Evolutionary conservation across 2,888 invertebrate genomes (phyloP).

Genomic region (Disparrhopalites patrizii): DNA sequence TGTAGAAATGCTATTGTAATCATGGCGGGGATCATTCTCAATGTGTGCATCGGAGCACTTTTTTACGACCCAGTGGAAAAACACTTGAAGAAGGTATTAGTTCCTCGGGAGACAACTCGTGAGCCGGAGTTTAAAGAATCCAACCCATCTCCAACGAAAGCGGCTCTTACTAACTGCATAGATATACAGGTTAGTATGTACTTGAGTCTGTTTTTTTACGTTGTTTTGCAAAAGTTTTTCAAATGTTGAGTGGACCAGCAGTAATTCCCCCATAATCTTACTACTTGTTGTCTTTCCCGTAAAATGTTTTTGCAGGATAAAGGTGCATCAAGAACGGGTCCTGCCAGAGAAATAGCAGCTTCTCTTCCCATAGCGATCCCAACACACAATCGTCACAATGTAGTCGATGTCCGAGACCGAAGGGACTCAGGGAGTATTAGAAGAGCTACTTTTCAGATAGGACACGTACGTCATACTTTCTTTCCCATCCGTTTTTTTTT

Average conservation of each 20-base stretch:
- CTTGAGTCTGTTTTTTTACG: background rate
- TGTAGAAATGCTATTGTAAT: constrained; percentile 73
- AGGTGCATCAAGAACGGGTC: background rate
- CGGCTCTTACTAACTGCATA: background rate
- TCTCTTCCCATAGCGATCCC: constrained; percentile 42
- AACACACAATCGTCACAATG: constrained; percentile 12
- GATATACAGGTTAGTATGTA: background rate
- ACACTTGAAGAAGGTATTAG: constrained; percentile 66
- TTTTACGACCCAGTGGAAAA: constrained; percentile 79
- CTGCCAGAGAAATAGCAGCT: constrained; percentile 29
- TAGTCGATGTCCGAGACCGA: constrained; percentile 28
- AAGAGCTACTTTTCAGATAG: constrained; percentile 31
- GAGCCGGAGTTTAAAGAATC: constrained; percentile 1
- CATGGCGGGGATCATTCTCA: constrained; percentile 74
- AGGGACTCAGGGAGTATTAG: constrained; percentile 28
- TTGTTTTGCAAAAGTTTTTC: no score
- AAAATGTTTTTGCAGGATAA: background rate
- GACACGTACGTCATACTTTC: constrained; percentile 29
- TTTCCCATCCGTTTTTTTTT: background rate
- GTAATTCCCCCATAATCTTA: no score
- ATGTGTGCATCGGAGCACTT: constrained; percentile 78
- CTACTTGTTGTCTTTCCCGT: no score
- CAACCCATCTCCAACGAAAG: background rate
- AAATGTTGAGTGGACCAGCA: no score
- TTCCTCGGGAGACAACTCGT: constrained; percentile 12